Base-by-base conservation (phyloP, 2,888 invertebrate species). In the Drosophila anomalata region DNA sequence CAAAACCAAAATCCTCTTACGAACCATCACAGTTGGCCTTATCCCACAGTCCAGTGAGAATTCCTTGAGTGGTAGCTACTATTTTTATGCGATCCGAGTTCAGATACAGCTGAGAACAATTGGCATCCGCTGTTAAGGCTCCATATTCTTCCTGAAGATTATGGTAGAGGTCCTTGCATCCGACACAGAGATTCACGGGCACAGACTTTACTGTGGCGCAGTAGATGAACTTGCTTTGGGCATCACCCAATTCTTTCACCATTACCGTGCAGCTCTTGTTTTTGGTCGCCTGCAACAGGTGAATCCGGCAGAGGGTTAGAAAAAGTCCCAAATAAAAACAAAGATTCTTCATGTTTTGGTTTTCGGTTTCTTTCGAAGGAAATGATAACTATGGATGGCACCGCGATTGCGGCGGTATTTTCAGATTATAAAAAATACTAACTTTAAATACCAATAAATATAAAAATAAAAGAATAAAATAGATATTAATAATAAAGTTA, bases 11-110 rank as follows among this genome's bases (percentile, higher is more conserved):
- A 48, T 42, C 54, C 33, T 59, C 14, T 14, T 2, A 33, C 72
- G 44, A 52, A 90, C 90, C 88, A 11, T 81, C 79, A 53, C 90
- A 90, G 59, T 75, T 78, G 0, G 90, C 90, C 20, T 77, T 83
- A 0, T 73, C 42, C 90, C 90, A 90, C 0, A 90, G 66, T 0
- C 76, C 78, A 2, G 61, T 73, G 0, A 90, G 77, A 14, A 78
- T 51, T 0, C 71, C 74, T 46, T 89, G 77, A 0, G 78, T 82
- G 2, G 79, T 84, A 2, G 72, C 60, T 2, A 90, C 73, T 1
- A 90, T 68, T 51, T 90, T 90, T 4, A 90, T 75, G 22, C 90
- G 88, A 75, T 90, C 90, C 0, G 77, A 79, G 57, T 90, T 81
- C 14, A 78, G 80, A 24, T 81, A 90, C 3, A 17, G 29, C 3